phyloP scores from a whole-genome alignment of 2,113 vertebrate species.

The Seriola quinqueradiata region DNA sequence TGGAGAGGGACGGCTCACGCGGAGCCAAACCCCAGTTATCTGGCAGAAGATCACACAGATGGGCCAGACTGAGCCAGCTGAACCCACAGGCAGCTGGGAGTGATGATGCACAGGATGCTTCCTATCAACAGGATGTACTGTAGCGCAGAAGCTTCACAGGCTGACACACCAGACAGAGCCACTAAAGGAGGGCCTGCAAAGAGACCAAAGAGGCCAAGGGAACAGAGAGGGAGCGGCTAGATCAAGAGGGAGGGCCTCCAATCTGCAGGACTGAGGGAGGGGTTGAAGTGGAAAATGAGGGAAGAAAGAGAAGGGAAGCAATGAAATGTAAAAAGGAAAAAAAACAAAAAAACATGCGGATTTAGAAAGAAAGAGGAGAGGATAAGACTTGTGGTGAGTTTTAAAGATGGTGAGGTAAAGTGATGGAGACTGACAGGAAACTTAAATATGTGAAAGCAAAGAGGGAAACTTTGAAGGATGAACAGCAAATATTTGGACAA shows the following conservation, averaged over 20 bases:
- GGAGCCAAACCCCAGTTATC: constrained; percentile 81
- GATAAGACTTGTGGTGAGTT: constrained; percentile 31
- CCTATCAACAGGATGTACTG: constrained; percentile 81
- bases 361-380: constrained; percentile 14
- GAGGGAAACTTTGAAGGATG: constrained; percentile 9
- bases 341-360: background rate
- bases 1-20: constrained; percentile 71
- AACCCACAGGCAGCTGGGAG: constrained; percentile 83
- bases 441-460: constrained; percentile 32
- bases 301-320: constrained; percentile 11
- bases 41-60: constrained; percentile 87
- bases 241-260: constrained; percentile 47
- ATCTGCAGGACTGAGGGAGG: constrained; percentile 32
- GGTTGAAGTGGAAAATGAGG: constrained; percentile 38
- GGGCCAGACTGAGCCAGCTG: constrained; percentile 81
- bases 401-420: constrained; percentile 16
- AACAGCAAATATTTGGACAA: constrained; percentile 24
- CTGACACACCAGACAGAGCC: constrained; percentile 73
- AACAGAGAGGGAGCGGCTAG: constrained; percentile 41
- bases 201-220: constrained; percentile 54
- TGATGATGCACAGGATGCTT: constrained; percentile 83
- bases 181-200: constrained; percentile 64
- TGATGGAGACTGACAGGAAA: constrained; percentile 27
- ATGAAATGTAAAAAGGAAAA: background rate
- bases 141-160: constrained; percentile 78